These are phyloP conservation scores for Acarapis woodi DNA, from an alignment of 1,140 invertebrate species.

Conservation along the genomic window DNA sequence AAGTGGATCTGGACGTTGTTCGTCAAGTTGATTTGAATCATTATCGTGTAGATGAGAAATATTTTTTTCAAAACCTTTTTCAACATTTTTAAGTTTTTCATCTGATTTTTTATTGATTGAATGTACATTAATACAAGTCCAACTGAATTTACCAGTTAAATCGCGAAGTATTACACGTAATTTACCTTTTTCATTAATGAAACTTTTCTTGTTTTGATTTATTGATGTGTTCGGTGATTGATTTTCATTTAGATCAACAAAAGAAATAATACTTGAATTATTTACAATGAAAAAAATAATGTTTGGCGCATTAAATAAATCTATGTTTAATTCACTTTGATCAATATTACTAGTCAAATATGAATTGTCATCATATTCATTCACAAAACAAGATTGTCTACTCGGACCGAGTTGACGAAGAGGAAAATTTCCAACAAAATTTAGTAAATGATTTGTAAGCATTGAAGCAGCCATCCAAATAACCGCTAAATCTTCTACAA, in stretches of 20 bases:
- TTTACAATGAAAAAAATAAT: conserved; percentile 61
- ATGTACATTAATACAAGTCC: conserved; percentile 41
- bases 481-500: background rate
- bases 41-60: background rate
- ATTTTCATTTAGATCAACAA: conserved; percentile 32
- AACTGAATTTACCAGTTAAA: conserved; percentile 80
- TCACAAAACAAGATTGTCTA: conserved; percentile 48
- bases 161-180: conserved; percentile 64
- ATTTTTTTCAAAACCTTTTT: background rate
- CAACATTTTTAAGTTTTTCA: background rate
- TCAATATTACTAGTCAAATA: conserved; percentile 32
- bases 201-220: background rate
- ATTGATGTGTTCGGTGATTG: background rate
- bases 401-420: conserved; percentile 50
- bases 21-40: background rate
- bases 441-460: conserved; percentile 45
- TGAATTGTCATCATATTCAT: conserved; percentile 71
- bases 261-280: conserved; percentile 42
- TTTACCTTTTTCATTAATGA: background rate
- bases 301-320: conserved; percentile 59
- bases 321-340: conserved; percentile 37
- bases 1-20: background rate
- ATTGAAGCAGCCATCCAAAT: conserved; percentile 3
- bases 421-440: conserved; percentile 62
- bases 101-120: background rate